These are phyloP conservation scores for Parauchenoglanis punctatus DNA, from an alignment of 2,797 vertebrate genomes.

Conservation along the genomic window DNA sequence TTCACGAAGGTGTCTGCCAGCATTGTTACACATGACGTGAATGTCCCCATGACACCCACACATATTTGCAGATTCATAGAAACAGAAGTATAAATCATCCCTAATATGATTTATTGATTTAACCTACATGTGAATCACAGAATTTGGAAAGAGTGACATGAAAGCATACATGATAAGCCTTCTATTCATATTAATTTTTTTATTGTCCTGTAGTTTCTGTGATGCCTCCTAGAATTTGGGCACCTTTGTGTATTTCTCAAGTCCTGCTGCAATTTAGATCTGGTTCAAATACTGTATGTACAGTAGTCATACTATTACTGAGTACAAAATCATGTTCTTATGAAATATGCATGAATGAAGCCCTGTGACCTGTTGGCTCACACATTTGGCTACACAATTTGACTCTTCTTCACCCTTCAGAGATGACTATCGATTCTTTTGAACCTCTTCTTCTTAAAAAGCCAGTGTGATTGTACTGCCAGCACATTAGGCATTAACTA, in stretches of 20 bases:
- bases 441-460: not conserved
- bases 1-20: not conserved
- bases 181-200: not conserved
- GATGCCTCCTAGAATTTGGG: not conserved
- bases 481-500: not conserved
- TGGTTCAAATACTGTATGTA: not conserved
- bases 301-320: not conserved
- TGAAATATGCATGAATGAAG: conserved; percentile 41
- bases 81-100: not conserved
- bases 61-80: not conserved
- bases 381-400: not conserved
- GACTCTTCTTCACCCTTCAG: not conserved
- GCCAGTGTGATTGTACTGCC: not conserved
- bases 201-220: not conserved
- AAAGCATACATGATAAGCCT: not conserved
- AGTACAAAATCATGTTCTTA: not conserved
- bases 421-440: conserved; percentile 7
- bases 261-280: not conserved
- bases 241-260: not conserved
- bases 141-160: not conserved
- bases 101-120: not conserved
- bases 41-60: no score
- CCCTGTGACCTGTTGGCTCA: not conserved
- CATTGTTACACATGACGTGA: no score
- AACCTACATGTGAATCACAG: not conserved